A percentile compares a stretch with the other conserved stretches of the same genome.
Conservation (phyloP, 2,113 vertebrate genomes). For the Passer domesticus region DNA sequence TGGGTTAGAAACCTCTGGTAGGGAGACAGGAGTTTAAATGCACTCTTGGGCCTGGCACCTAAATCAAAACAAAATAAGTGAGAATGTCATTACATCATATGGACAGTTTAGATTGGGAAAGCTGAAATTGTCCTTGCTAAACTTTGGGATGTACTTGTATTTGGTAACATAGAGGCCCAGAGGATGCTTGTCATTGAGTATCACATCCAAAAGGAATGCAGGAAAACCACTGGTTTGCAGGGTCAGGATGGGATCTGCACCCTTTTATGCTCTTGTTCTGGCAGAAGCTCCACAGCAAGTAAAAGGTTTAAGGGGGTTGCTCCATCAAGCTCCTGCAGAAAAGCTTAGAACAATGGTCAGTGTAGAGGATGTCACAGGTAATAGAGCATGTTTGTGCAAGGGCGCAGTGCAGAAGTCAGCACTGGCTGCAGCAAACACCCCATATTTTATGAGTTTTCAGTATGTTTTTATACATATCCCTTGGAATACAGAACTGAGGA, state of each 20-base stretch:
- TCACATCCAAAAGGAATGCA: not conserved
- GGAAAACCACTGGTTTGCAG: not conserved
- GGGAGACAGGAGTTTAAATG: not conserved
- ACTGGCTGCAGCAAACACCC: accelerated
- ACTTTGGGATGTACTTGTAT: not conserved
- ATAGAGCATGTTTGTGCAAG: not conserved
- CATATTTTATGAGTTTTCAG: not conserved
- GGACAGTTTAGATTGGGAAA: not conserved
- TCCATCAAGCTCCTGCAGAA: not conserved
- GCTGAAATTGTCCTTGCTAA: not conserved
- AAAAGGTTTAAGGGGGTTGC: not conserved
- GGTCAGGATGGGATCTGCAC: not conserved
- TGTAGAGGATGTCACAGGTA: not conserved
- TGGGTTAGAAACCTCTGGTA: not conserved
- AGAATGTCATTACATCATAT: not conserved
- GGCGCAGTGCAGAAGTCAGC: not conserved
- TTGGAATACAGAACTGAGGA: not conserved
- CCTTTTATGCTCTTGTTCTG: not conserved
- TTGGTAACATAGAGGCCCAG: not conserved
- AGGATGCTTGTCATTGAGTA: not conserved
- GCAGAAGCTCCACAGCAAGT: not conserved
- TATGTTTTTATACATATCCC: not conserved
- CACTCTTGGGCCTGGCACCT: not conserved
- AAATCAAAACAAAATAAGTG: not conserved
- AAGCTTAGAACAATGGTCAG: not conserved